These are phyloP conservation scores for Noctua pronuba DNA, from an alignment of 2,888 invertebrate species.

Conservation along the genomic window DNA sequence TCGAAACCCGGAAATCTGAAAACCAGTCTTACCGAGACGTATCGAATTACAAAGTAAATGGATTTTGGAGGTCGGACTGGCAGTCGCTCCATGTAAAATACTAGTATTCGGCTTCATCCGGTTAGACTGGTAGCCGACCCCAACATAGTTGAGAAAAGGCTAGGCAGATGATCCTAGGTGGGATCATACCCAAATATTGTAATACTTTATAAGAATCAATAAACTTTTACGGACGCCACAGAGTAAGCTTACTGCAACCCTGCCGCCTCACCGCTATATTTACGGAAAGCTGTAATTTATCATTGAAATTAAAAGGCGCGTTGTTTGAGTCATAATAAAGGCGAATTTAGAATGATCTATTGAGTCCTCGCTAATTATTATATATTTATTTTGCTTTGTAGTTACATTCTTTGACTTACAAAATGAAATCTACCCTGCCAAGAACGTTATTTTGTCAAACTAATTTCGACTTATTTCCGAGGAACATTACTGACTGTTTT, in stretches of 20 bases:
- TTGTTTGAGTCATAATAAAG: slow-evolving; percentile 74
- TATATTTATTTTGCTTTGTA: slow-evolving; percentile 66
- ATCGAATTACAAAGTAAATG: not conserved
- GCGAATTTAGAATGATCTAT: slow-evolving; percentile 69
- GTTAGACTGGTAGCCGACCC: not conserved
- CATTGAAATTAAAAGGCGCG: slow-evolving; percentile 80
- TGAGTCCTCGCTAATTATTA: slow-evolving; percentile 65
- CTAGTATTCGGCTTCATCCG: not conserved
- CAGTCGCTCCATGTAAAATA: not conserved
- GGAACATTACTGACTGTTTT: not conserved
- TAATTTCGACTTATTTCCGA: slow-evolving; percentile 47
- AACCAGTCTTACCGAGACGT: not conserved
- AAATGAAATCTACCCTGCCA: slow-evolving; percentile 46
- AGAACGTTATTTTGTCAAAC: slow-evolving; percentile 55
- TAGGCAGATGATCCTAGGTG: no score
- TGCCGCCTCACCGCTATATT: slow-evolving; percentile 52
- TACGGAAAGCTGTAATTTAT: slow-evolving; percentile 82
- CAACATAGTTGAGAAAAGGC: not conserved
- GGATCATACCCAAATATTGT: no score
- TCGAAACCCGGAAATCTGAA: not conserved
- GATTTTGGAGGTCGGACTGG: not conserved
- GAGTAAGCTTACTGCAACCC: slow-evolving; percentile 40
- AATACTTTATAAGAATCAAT: no score
- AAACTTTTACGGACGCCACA: not conserved
- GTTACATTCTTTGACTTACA: slow-evolving; percentile 43